Conservation (phyloP, 23 tunicate genomes). For the Oikopleura vanhoeffeni region DNA sequence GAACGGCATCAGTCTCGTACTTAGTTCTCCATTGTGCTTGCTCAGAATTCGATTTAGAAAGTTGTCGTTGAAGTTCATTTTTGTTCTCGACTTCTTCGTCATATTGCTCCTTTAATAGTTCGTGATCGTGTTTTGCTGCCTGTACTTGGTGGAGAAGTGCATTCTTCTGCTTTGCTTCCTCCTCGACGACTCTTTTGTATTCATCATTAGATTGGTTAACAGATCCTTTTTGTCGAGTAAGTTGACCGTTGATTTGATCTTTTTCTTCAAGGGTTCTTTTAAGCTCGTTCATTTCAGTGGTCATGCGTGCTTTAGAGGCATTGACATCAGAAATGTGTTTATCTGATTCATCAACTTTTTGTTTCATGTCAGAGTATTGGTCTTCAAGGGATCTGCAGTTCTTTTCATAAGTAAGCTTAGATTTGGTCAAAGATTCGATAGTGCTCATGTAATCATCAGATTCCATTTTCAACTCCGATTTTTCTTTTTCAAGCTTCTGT, state of each 20-base stretch:
- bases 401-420: background rate
- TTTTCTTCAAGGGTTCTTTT: no score
- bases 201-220: no score
- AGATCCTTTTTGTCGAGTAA: conserved; percentile 61
- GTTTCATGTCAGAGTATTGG: background rate
- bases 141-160: conserved; percentile 13
- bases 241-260: conserved; percentile 47
- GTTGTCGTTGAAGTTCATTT: conserved; percentile 51
- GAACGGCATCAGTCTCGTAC: no score
- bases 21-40: conserved; percentile 62
- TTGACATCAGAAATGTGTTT: background rate
- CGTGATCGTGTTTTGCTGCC: conserved; percentile 24
- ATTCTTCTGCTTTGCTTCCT: conserved; percentile 42
- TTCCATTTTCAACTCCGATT: no score
- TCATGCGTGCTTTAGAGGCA: background rate
- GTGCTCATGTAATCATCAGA: conserved; percentile 48
- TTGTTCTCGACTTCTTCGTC: no score
- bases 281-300: conserved; percentile 19
- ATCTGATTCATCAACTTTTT: background rate
- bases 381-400: background rate
- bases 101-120: no score
- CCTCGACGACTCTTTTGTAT: conserved; percentile 55
- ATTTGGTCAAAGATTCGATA: background rate
- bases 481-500: no score
- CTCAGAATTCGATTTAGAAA: conserved; percentile 61